Conservation (phyloP, 2,888 invertebrate genomes). For the Anodontia alba region DNA sequence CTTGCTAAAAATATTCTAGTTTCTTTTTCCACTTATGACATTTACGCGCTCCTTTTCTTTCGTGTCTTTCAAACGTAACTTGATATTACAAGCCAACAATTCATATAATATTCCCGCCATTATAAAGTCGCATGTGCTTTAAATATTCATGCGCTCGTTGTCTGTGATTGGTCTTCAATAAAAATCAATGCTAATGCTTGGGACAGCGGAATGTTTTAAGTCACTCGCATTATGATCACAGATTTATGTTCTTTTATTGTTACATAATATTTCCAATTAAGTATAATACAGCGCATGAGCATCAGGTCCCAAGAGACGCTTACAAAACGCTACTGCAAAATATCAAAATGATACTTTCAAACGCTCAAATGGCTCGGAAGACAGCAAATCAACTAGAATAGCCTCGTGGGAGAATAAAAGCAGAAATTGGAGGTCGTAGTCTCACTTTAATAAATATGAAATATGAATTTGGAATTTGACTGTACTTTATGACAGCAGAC, state of each 20-base stretch:
- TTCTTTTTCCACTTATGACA: too few species aligned
- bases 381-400: not conserved
- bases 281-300: not conserved
- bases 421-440: not conserved
- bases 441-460: slow-evolving; percentile 10
- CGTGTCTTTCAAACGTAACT: not conserved
- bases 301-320: not conserved
- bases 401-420: not conserved
- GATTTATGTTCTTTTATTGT: slow-evolving; percentile 14
- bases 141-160: not conserved
- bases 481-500: not conserved
- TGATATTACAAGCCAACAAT: not conserved
- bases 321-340: not conserved
- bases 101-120: slow-evolving; percentile 17
- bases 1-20: too few species aligned
- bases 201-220: not conserved
- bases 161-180: not conserved
- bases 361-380: slow-evolving; percentile 13
- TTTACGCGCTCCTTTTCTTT: too few species aligned
- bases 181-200: slow-evolving; percentile 1
- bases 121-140: slow-evolving; percentile 10
- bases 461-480: slow-evolving; percentile 9
- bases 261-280: slow-evolving; percentile 10
- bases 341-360: slow-evolving; percentile 15
- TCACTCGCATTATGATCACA: slow-evolving; percentile 16